A percentile compares a stretch with the other conserved stretches of the same genome.
phyloP scores from a whole-genome alignment of 2,888 invertebrate species.

The Cremastinae sp. region DNA sequence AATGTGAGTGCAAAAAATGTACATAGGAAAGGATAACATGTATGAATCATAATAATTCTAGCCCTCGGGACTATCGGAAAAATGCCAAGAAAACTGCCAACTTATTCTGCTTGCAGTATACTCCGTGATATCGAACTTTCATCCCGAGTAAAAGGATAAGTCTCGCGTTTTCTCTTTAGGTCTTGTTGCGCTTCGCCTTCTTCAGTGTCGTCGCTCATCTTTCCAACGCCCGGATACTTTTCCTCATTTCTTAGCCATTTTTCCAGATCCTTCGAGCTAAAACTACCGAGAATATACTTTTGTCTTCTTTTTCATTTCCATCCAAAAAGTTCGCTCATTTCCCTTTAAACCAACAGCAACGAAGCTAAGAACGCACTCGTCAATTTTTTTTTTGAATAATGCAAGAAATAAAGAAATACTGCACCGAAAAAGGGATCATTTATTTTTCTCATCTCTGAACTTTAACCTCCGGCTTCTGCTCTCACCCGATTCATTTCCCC shows the following conservation, averaged over 20 bases:
- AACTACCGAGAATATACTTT: neutral
- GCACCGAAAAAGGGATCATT: conserved; percentile 2
- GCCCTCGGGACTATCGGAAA: conserved; percentile 34
- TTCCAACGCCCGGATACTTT: conserved; percentile 19
- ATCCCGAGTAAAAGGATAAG: conserved; percentile 49
- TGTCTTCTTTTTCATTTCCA: neutral
- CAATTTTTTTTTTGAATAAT: conserved; percentile 13
- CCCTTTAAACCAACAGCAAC: neutral
- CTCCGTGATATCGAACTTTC: conserved; percentile 58
- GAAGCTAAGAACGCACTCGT: conserved; percentile 1
- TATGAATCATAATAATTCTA: conserved; percentile 56
- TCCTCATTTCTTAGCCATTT: conserved; percentile 38
- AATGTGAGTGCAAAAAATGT: neutral
- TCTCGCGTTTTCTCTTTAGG: conserved; percentile 10
- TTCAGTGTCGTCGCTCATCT: conserved; percentile 16
- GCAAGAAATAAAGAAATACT: conserved; percentile 20
- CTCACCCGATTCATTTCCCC: conserved; percentile 18
- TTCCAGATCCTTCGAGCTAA: conserved; percentile 7
- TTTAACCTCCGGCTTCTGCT: neutral
- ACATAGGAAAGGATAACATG: conserved; percentile 22
- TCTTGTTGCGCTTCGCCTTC: conserved; percentile 20
- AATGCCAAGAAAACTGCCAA: conserved; percentile 63
- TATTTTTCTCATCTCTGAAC: neutral
- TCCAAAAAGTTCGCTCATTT: neutral
- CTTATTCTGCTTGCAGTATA: conserved; percentile 46